Evolutionary conservation across 2,113 vertebrate species (phyloP), one percentile per base, ranked within the genome.

Genomic region (Malurus elegans): DNA sequence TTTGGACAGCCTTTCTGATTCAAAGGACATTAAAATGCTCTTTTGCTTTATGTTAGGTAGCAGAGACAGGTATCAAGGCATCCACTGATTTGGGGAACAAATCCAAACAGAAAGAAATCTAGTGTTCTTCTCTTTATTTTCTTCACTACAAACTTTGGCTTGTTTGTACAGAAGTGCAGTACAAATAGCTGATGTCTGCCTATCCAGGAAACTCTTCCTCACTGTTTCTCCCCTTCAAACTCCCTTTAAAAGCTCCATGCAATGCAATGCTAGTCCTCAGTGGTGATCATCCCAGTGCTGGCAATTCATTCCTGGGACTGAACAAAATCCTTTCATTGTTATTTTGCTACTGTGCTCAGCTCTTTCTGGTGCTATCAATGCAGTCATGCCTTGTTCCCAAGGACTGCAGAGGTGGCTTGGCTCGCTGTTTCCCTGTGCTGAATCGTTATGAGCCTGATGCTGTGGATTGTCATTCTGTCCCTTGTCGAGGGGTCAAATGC

Each of bases 371-470:
- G 53, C 67, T 86, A 95, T 84, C 86, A 88, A 93, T 92, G 86
- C 92, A 95, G 56, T 71, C 36, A 21, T 40, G 86, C 85, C 88
- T 80, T 4, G 24, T 95, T 96, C 88, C 86, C 87, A 95, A 91
- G 90, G 81, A 90, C 42, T 58, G 70, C 82, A 79, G 75, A 93
- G 88, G 79, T 70, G 69, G 72, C 79, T 57, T 3, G 54, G 90
- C 54, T 88, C 0, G 0, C 73, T 81, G 79, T 61, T 86, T 71
- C 88, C 69, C 69, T 40, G 79, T 29, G 36, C 86, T 91, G 94
- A 90, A 96, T 97, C 76, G 76, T 95, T 93, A 97, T 94, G 78
- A 97, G 90, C 62, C 64, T 57, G 60, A 53, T 11, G 12, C 83
- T 31, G 76, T 2, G 5, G 75, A 88, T 88, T 90, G 86, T 71